phyloP scores from a whole-genome alignment of 1,140 invertebrate species.

The Solenopsis fugax region DNA sequence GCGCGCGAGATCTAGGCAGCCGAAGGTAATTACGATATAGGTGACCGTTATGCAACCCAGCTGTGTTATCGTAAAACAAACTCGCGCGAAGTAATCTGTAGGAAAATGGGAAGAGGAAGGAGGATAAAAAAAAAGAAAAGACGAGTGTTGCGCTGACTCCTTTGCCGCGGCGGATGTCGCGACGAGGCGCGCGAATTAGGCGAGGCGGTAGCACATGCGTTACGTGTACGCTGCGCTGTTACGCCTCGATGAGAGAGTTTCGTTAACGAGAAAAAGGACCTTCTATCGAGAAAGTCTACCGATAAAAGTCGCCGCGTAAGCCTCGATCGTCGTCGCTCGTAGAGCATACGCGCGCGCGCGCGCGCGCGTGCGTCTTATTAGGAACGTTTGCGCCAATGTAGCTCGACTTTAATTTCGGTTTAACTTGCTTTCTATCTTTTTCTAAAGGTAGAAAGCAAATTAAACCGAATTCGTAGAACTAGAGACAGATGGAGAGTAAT shows the following conservation, averaged over 20 bases:
- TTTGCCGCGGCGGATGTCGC: neutral
- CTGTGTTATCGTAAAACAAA: neutral
- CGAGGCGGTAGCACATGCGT: conserved; percentile 13
- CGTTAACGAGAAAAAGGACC: conserved; percentile 66
- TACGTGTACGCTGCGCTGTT: conserved; percentile 35
- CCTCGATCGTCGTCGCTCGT: neutral
- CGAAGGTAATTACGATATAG: conserved; percentile 15
- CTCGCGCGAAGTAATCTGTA: neutral
- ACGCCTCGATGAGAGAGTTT: conserved; percentile 62
- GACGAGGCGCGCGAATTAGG: conserved; percentile 9
- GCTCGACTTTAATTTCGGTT: too few species aligned
- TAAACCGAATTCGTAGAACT: too few species aligned
- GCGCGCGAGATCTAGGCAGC: neutral
- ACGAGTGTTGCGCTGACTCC: neutral
- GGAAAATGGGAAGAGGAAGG: neutral
- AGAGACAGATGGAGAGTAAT: too few species aligned
- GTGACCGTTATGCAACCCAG: conserved; percentile 22
- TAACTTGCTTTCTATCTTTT: too few species aligned
- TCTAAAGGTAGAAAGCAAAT: too few species aligned
- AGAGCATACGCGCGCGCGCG: neutral
- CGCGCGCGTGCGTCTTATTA: conserved; percentile 1
- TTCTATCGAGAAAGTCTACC: conserved; percentile 73
- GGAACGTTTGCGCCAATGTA: too few species aligned
- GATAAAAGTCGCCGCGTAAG: conserved; percentile 60
- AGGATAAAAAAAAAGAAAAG: neutral